Conservation (phyloP, 2,113 vertebrate species). For the Hiodon alosoides region DNA sequence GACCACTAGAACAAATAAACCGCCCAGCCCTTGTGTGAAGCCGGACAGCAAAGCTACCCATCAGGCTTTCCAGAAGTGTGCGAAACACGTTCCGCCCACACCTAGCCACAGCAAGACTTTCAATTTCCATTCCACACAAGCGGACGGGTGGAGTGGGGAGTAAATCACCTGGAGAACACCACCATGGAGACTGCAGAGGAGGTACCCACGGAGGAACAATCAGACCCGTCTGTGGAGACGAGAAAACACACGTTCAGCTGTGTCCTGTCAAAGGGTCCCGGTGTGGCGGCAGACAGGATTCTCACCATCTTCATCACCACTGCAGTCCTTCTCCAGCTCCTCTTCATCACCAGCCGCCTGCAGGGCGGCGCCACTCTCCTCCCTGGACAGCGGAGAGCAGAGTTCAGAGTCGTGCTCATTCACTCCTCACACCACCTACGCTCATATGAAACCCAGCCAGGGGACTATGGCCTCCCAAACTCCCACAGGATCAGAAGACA, state of each 20-base stretch:
- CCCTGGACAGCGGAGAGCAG: conserved; percentile 32
- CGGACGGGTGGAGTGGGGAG: no score
- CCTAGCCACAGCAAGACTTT: not conserved
- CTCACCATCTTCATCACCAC: conserved; percentile 50
- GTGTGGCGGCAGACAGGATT: not conserved
- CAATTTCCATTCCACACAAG: not conserved
- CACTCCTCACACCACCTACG: not conserved
- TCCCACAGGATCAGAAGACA: no score
- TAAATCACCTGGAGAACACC: conserved; percentile 63
- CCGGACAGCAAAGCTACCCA: no score
- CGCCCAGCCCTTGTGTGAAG: no score
- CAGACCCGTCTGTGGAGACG: conserved; percentile 58
- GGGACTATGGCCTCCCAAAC: no score
- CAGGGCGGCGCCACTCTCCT: conserved; percentile 30
- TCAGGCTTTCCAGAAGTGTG: conserved; percentile 7
- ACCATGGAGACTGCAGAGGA: conserved; percentile 47
- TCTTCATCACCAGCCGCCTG: conserved; percentile 55
- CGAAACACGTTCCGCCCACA: not conserved
- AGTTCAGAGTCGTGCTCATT: not conserved
- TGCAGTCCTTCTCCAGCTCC: conserved; percentile 71
- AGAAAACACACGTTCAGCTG: conserved; percentile 19
- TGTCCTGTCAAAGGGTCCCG: conserved; percentile 38
- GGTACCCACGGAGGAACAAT: conserved; percentile 55
- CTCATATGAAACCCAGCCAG: no score
- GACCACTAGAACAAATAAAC: conserved; percentile 30